These are phyloP conservation scores for Euproctis similis DNA, from an alignment of 2,888 invertebrate species.

Conservation along the genomic window DNA sequence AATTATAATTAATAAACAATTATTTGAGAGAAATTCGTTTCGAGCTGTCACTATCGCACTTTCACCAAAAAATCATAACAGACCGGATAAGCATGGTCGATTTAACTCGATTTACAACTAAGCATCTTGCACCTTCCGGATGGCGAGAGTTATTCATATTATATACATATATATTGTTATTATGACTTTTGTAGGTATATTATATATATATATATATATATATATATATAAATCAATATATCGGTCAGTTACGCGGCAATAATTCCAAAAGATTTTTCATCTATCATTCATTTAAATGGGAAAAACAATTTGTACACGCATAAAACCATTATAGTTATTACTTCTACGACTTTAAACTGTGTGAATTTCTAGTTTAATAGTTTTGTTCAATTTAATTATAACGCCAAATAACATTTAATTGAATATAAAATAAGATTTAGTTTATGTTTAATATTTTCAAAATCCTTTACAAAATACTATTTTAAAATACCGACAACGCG, in stretches of 20 bases:
- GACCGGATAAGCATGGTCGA: constrained; percentile 13
- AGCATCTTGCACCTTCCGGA: constrained; percentile 21
- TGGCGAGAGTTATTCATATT: constrained; percentile 15
- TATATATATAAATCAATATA: background rate
- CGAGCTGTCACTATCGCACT: constrained; percentile 20
- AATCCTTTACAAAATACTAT: too few species aligned
- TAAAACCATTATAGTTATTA: too few species aligned
- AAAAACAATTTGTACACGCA: constrained; percentile 15
- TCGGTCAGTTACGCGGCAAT: background rate
- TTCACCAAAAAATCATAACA: constrained; percentile 28
- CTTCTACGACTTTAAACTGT: too few species aligned
- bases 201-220: too few species aligned
- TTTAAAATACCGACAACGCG: too few species aligned
- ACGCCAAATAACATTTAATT: too few species aligned
- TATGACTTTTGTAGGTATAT: too few species aligned
- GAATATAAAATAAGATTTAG: too few species aligned
- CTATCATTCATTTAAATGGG: constrained; percentile 11
- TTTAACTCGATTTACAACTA: constrained; percentile 9
- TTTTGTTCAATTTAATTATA: too few species aligned
- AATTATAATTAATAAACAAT: constrained; percentile 22
- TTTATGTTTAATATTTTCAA: too few species aligned
- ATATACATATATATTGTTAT: constrained; percentile 14
- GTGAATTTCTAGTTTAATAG: too few species aligned
- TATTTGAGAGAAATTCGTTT: constrained; percentile 20
- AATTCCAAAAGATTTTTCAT: constrained; percentile 14